Conservation (phyloP, 2,113 vertebrate genomes). For the Perognathus longimembris region DNA sequence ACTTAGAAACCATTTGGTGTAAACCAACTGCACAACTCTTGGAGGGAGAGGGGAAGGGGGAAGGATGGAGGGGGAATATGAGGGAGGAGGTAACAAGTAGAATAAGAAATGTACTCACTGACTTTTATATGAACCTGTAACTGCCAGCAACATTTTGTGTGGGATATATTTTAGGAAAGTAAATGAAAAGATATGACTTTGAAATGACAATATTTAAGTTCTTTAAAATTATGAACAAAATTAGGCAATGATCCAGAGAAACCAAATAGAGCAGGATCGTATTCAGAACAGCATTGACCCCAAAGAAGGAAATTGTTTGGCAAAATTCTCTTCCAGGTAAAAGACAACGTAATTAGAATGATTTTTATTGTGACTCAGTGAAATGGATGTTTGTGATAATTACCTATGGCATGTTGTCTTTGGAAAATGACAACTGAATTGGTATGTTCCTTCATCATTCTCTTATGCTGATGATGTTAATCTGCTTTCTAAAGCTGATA, state of each 20-base stretch:
- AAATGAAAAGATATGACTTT: not conserved
- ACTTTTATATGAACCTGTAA: too few relatives aligned
- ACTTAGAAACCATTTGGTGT: too few relatives aligned
- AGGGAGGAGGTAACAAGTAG: too few relatives aligned
- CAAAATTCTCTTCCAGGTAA: conserved; percentile 20
- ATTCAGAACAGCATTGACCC: not conserved
- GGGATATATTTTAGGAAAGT: conserved; percentile 1
- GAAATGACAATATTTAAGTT: not conserved
- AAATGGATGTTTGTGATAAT: not conserved
- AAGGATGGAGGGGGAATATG: too few relatives aligned
- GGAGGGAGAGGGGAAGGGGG: too few relatives aligned
- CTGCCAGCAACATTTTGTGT: not conserved
- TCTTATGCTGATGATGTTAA: not conserved
- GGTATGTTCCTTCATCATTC: not conserved
- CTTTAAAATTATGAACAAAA: not conserved
- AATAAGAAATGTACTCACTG: too few relatives aligned
- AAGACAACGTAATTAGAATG: conserved; percentile 37
- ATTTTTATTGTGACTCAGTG: conserved; percentile 32
- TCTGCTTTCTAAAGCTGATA: not conserved
- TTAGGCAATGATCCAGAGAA: not conserved
- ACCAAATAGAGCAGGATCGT: conserved; percentile 26
- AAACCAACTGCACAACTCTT: too few relatives aligned
- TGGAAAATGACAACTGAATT: not conserved
- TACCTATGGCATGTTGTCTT: not conserved
- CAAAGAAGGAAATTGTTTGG: not conserved